A percentile compares a stretch with the other conserved stretches of the same genome.
These are phyloP conservation scores for Drosophila athabasca DNA, from an alignment of 1,140 invertebrate species.

Conservation along the genomic window DNA sequence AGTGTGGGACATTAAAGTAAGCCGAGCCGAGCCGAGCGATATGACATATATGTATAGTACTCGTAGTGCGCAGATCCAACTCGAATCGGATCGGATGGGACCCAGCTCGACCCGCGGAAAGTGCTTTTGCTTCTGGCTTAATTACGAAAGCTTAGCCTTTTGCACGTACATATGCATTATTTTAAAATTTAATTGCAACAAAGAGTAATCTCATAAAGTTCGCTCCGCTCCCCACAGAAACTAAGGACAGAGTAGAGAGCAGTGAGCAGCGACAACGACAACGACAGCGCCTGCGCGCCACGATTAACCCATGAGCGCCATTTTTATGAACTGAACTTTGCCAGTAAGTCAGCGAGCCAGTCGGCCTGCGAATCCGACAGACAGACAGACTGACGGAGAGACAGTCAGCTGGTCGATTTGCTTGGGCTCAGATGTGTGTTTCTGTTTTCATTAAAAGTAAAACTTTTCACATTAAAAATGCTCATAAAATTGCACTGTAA, in stretches of 20 bases:
- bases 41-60: background rate
- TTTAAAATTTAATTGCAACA: slow-evolving; percentile 76
- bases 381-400: slow-evolving; percentile 17
- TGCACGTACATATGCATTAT: slow-evolving; percentile 57
- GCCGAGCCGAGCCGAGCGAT: slow-evolving; percentile 10
- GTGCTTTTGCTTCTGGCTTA: slow-evolving; percentile 21
- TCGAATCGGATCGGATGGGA: slow-evolving; percentile 38
- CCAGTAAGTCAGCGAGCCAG: slow-evolving; percentile 5
- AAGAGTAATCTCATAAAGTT: slow-evolving; percentile 44
- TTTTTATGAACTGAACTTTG: slow-evolving; percentile 42
- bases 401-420: slow-evolving; percentile 18
- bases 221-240: slow-evolving; percentile 9
- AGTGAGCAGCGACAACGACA: slow-evolving; percentile 12
- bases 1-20: slow-evolving; percentile 40
- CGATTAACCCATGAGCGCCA: slow-evolving; percentile 72
- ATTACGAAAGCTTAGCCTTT: slow-evolving; percentile 56
- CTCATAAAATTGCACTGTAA: slow-evolving; percentile 79
- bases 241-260: background rate
- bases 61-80: slow-evolving; percentile 12
- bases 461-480: slow-evolving; percentile 79
- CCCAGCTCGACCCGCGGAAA: slow-evolving; percentile 27
- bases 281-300: slow-evolving; percentile 69
- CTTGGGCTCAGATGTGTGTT: slow-evolving; percentile 10
- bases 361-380: slow-evolving; percentile 19
- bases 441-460: slow-evolving; percentile 77